Conservation (phyloP, 2,888 invertebrate genomes). For the Dryobotodes eremita region DNA sequence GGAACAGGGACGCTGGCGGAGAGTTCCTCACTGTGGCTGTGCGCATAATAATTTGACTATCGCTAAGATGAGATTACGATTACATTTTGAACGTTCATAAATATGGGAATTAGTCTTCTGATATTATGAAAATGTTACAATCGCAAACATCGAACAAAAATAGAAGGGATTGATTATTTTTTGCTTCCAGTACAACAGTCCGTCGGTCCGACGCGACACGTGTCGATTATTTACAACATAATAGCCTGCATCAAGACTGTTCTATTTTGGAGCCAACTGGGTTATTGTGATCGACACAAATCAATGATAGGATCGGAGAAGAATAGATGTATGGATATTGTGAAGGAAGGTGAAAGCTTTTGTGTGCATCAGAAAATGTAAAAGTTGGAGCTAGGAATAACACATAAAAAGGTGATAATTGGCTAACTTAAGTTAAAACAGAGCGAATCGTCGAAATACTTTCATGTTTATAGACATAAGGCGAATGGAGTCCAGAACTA, state of each 20-base stretch:
- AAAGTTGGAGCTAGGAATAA: neutral
- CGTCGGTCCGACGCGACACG: conserved; percentile 65
- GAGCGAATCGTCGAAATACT: neutral
- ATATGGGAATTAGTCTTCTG: neutral
- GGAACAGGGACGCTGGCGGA: neutral
- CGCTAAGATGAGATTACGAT: neutral
- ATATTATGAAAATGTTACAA: neutral
- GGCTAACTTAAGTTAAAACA: neutral
- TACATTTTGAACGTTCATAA: neutral
- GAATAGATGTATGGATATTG: neutral
- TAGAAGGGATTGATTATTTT: neutral
- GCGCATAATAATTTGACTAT: neutral
- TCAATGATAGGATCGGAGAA: conserved; percentile 23
- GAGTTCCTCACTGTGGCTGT: neutral
- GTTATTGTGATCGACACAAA: conserved; percentile 60
- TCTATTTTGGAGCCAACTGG: conserved; percentile 56
- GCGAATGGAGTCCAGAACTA: neutral
- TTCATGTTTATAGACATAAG: neutral
- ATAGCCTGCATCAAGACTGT: conserved; percentile 64
- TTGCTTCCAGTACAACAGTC: conserved; percentile 31
- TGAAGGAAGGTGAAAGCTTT: neutral
- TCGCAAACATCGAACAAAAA: neutral
- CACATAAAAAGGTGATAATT: neutral
- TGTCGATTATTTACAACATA: conserved; percentile 74
- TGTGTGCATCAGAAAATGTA: neutral